These are phyloP conservation scores for Protobothrops flavoviridis DNA, from an alignment of 2,113 vertebrate genomes.

Conservation along the genomic window DNA sequence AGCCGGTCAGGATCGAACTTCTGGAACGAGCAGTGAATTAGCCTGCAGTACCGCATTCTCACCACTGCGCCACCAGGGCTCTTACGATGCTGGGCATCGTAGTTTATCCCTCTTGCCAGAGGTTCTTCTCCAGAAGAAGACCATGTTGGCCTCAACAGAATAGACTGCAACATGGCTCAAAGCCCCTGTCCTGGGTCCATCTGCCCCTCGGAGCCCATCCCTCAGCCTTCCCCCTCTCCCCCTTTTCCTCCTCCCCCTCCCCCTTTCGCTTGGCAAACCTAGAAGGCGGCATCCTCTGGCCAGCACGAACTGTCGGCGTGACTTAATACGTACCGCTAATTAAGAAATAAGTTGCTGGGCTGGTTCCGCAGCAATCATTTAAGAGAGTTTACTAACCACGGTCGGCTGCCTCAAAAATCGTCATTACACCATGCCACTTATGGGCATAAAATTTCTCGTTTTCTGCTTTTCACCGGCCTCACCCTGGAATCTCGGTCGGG, in stretches of 20 bases:
- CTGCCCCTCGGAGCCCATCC: fast-evolving
- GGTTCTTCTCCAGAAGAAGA: neutral
- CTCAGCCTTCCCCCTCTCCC: neutral
- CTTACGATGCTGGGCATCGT: neutral
- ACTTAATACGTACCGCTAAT: constrained; percentile 94
- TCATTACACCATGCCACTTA: constrained; percentile 97
- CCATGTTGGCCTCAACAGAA: neutral
- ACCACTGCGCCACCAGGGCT: no score
- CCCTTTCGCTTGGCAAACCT: constrained; percentile 69
- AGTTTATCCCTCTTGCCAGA: neutral
- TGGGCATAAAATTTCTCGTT: constrained; percentile 97
- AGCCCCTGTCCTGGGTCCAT: neutral
- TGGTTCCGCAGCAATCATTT: constrained; percentile 86
- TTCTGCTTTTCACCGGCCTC: constrained; percentile 94
- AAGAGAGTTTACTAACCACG: constrained; percentile 88
- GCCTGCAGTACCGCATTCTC: no score
- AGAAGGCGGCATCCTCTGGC: constrained; percentile 67
- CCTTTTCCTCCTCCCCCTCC: neutral
- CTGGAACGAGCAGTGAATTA: no score
- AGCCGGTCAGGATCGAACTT: no score
- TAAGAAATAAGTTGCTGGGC: constrained; percentile 88
- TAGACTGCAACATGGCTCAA: neutral
- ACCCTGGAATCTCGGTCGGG: constrained; percentile 88
- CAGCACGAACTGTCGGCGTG: constrained; percentile 65
- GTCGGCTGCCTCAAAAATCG: constrained; percentile 95